Base-by-base conservation (phyloP, 2,113 vertebrate species). In the Coracopsis vasa region DNA sequence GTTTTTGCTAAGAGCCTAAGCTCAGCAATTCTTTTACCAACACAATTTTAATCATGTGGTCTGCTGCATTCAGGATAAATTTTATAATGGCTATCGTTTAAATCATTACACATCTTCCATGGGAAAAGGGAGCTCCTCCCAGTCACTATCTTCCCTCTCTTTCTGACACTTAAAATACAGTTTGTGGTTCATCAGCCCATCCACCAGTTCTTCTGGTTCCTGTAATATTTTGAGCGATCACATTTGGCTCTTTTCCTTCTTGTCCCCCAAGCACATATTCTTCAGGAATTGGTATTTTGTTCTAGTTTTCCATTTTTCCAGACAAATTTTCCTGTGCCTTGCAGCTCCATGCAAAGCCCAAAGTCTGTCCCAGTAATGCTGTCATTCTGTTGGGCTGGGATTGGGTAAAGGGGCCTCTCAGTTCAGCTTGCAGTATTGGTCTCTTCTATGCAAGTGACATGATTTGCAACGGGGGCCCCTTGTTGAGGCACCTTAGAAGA, bases 371-470 rank as follows among this genome's bases (percentile, higher is more conserved):
- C 47, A 24, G 20, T 53, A 41, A 53, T 35, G 18, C 13, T 71
- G 31, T 11, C 15, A 33, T 28, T 3, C 10, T 35, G 10, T 41
- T 83, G 24, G 5, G 7, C 13, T 70, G 25, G 5, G 2, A 16
- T 25, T 61, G 35, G 15, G 7, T 31, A 13, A 70, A 66, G 7
- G 4, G 8, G 2, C 7, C 10, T 54, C n/a, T 64, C 20, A 56
- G 8, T 13, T 11, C 3, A 2, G 3, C 14, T 66, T 16, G 42
- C 37, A 53, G 10, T 6, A 21, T 11, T 41, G 27, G 14, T 1
- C 2, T 73, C 6, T 61, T 44, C 39, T 69, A 50, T 60, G 14
- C 10, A 65, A 0, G 0, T 45, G 41, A 31, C 16, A 74, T 6
- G 20, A 54, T 73, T 93, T 74, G 16, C 17, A 24, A 10, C 1